Percentiles rank a stretch among this genome's conserved stretches.
Conservation (phyloP, 2,113 vertebrate species). For the Eretmochelys imbricata region DNA sequence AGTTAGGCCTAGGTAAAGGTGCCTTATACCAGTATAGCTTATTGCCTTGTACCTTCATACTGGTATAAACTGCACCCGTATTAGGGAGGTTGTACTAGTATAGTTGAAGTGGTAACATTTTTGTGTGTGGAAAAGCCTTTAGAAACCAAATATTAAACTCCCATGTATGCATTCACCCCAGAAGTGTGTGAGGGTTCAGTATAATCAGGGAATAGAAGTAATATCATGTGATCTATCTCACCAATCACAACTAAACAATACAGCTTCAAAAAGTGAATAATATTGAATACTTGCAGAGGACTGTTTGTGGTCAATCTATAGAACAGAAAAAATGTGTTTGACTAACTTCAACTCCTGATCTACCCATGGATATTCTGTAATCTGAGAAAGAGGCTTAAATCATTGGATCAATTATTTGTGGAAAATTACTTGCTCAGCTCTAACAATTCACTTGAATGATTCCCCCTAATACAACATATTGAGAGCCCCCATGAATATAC, state of each 20-base stretch:
- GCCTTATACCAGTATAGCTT: neutral
- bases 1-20: neutral
- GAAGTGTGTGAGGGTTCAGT: neutral
- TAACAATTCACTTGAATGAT: slow-evolving; percentile 37
- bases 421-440: neutral
- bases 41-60: neutral
- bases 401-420: neutral
- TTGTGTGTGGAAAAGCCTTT: neutral
- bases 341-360: no score
- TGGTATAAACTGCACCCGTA: neutral
- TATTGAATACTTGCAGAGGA: neutral
- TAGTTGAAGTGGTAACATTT: neutral
- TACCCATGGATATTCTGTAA: neutral
- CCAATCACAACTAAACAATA: neutral
- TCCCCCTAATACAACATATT: slow-evolving; percentile 55
- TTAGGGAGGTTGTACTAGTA: neutral
- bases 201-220: neutral
- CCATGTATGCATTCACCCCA: neutral
- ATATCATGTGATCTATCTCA: neutral
- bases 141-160: neutral
- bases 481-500: slow-evolving; percentile 65
- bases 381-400: no score
- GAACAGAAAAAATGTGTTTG: fast-evolving
- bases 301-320: fast-evolving
- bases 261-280: neutral